phyloP scores from a whole-genome alignment of 2,888 invertebrate species.

The Timandra comae region DNA sequence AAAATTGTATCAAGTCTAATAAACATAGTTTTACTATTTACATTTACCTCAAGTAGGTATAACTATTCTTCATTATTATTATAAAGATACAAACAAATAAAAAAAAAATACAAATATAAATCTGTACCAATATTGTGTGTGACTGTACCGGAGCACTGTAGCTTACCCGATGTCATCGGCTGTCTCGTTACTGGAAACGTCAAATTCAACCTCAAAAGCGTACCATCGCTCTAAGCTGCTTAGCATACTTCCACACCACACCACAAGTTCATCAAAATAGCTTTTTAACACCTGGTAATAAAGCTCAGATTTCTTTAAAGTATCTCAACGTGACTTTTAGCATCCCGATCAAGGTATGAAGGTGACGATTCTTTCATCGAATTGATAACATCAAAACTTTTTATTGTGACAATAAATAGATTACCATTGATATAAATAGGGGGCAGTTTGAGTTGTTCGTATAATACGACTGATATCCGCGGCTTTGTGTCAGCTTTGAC shows the following conservation, averaged over 20 bases:
- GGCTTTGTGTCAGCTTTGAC: slow-evolving; percentile 73
- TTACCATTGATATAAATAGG: slow-evolving; percentile 74
- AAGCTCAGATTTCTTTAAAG: slow-evolving; percentile 21
- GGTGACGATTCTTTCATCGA: slow-evolving; percentile 74
- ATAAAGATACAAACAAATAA: not conserved
- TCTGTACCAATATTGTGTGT: slow-evolving; percentile 18
- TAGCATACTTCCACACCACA: slow-evolving; percentile 46
- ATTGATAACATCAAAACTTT: slow-evolving; percentile 72
- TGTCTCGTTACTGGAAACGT: slow-evolving; percentile 57
- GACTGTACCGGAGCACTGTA: slow-evolving; percentile 35
- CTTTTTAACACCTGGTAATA: slow-evolving; percentile 27
- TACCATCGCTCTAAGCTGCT: slow-evolving; percentile 66
- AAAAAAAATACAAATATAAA: not conserved
- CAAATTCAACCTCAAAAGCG: slow-evolving; percentile 56
- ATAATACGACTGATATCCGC: slow-evolving; percentile 67
- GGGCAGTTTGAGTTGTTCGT: slow-evolving; percentile 61
- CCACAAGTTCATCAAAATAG: slow-evolving; percentile 25
- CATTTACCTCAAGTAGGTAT: too few relatives aligned
- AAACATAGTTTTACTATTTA: too few relatives aligned
- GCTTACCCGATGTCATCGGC: slow-evolving; percentile 38
- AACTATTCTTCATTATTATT: not conserved
- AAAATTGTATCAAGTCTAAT: too few relatives aligned
- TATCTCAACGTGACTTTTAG: slow-evolving; percentile 56
- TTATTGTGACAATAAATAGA: slow-evolving; percentile 75
- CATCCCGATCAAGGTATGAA: slow-evolving; percentile 63